Evolutionary conservation across 2,113 vertebrate species (phyloP).

Genomic region (Pristiophorus japonicus): DNA sequence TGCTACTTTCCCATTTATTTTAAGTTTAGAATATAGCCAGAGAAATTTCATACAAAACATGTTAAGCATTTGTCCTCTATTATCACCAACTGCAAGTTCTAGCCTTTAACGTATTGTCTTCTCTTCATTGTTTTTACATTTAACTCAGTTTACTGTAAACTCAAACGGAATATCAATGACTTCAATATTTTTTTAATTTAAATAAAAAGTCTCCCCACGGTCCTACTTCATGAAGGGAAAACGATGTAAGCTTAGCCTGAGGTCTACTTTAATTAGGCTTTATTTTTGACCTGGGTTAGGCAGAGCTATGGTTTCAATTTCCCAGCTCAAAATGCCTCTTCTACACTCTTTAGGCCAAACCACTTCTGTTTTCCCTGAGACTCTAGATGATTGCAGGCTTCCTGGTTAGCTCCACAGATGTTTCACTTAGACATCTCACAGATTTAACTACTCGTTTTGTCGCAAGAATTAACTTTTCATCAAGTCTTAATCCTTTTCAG

Average conservation of each 20-base stretch:
- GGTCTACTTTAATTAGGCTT: not conserved
- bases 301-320: not conserved
- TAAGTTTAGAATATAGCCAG: not conserved
- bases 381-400: not conserved
- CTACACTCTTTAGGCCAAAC: not conserved
- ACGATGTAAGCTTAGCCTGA: not conserved
- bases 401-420: not conserved
- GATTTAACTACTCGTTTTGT: not conserved
- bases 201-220: not conserved
- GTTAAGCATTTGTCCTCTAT: not conserved
- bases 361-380: not conserved
- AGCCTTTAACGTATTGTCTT: not conserved
- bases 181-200: not conserved
- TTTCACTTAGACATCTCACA: not conserved
- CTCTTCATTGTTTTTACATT: not conserved
- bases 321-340: not conserved
- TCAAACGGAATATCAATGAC: not conserved
- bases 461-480: not conserved
- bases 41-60: not conserved
- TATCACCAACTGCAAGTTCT: not conserved
- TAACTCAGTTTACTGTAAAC: not conserved
- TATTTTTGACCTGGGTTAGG: not conserved
- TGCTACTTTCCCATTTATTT: not conserved
- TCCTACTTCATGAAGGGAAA: not conserved
- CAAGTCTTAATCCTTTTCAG: not conserved